Evolutionary conservation across 2,797 vertebrate species (phyloP), one percentile per base, ranked within the genome.

Genomic region (Menidia menidia): DNA sequence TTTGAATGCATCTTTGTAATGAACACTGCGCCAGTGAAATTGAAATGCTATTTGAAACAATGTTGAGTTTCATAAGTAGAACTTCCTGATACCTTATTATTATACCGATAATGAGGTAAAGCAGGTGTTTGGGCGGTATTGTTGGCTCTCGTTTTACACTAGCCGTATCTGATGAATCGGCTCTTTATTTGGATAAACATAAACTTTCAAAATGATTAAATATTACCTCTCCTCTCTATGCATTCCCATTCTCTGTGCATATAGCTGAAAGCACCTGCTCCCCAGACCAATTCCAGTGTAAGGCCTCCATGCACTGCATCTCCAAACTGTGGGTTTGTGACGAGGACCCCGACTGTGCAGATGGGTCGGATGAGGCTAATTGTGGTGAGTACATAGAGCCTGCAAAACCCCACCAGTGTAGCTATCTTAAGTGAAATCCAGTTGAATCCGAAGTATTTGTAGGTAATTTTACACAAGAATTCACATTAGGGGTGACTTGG

Each of bases 311-410:
- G 83, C 97, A 99, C 75, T 99, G 98, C 87, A 99, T 99, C 92
- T 98, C 98, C 82, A 98, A 97, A 83, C 92, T 99, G 64, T 99
- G 98, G 98, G 97, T 99, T 10, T 99, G 98, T 76, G 98, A 99
- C 13, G 97, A 99, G 84, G 98, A 99, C 83, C 96, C 97, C 0
- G 98, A 99, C 81, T 99, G 98, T 45, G 96, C 97, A 1, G 98
- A 99, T 39, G 98, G 97, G 33, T 99, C 98, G 0, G 98, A 99
- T 18, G 97, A 99, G 88, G 96, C 97, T 39, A 97, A 97, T 83
- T 99, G 98, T 47, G 97, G 98, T 99, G 91, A 98, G 97, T 87
- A 54, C 32, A 62, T 30, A 32, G 51, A 76, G 68, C 32, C 65
- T 75, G 83, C 75, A 77, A 79, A 81, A 87, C 73, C 77, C 80